phyloP scores from a whole-genome alignment of 1,140 invertebrate genomes.

The Daktulosphaira vitifoliae region DNA sequence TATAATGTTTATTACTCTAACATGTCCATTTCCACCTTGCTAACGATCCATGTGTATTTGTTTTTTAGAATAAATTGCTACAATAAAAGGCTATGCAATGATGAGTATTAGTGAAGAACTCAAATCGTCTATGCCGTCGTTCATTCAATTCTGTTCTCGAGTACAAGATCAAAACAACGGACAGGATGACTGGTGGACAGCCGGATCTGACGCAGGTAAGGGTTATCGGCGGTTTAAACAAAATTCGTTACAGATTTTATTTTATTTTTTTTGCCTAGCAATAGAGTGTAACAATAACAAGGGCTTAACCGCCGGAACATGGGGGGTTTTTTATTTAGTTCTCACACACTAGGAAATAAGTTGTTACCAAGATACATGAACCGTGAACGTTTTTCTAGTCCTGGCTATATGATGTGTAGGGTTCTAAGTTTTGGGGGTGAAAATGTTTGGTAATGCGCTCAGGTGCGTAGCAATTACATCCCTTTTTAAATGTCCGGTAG shows the following conservation, averaged over 20 bases:
- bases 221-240: not conserved
- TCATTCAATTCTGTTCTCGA: slow-evolving; percentile 28
- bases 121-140: slow-evolving; percentile 22
- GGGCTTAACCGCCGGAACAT: slow-evolving; percentile 20
- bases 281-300: not conserved
- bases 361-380: not conserved
- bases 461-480: slow-evolving; percentile 22
- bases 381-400: slow-evolving; percentile 20
- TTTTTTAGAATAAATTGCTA: too few relatives aligned
- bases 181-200: slow-evolving; percentile 11
- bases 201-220: slow-evolving; percentile 25
- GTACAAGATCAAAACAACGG: not conserved
- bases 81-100: slow-evolving; percentile 13
- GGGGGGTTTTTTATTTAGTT: slow-evolving; percentile 13
- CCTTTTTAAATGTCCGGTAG: slow-evolving; percentile 5
- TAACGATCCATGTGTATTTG: too few relatives aligned
- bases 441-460: slow-evolving; percentile 24
- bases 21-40: too few relatives aligned
- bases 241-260: slow-evolving; percentile 34
- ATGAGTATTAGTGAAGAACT: slow-evolving; percentile 28
- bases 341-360: slow-evolving; percentile 32
- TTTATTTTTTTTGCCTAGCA: slow-evolving; percentile 5
- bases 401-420: not conserved
- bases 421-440: not conserved
- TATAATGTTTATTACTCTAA: too few relatives aligned